Evolutionary conservation across 2,113 vertebrate genomes (phyloP).

Genomic region (Solea solea): DNA sequence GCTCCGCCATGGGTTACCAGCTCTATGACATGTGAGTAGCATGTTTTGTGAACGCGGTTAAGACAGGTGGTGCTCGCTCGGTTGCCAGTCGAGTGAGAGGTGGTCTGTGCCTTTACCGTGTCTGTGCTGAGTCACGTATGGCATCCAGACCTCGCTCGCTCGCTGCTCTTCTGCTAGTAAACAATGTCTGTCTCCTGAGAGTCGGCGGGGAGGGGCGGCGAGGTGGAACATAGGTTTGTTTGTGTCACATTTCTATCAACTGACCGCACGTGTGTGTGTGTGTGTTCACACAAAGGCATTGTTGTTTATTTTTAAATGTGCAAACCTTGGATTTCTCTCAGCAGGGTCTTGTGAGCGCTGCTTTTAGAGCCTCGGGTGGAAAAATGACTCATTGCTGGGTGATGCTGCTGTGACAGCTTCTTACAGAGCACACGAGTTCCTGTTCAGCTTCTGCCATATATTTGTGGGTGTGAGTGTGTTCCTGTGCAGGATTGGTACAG

Average conservation of each 20-base stretch:
- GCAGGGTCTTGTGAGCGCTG: slow-evolving; percentile 55
- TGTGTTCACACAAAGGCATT: slow-evolving; percentile 3
- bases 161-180: slow-evolving; percentile 65
- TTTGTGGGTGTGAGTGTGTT: slow-evolving; percentile 58
- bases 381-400: slow-evolving; percentile 62
- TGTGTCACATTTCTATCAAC: slow-evolving; percentile 32
- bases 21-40: slow-evolving; percentile 84
- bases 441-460: slow-evolving; percentile 41
- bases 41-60: slow-evolving; percentile 8
- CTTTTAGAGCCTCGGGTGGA: slow-evolving; percentile 37
- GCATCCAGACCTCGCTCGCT: slow-evolving; percentile 56
- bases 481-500: slow-evolving; percentile 31
- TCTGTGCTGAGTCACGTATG: slow-evolving; percentile 71
- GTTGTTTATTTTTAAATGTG: slow-evolving; percentile 23
- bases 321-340: slow-evolving; percentile 22
- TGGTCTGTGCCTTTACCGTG: not conserved
- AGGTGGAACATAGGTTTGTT: slow-evolving; percentile 8
- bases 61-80: not conserved
- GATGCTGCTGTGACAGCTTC: slow-evolving; percentile 61
- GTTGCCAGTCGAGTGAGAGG: too few relatives aligned
- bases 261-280: slow-evolving; percentile 27
- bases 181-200: slow-evolving; percentile 44
- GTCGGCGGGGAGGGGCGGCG: slow-evolving; percentile 40
- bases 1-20: slow-evolving; percentile 79
- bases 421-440: slow-evolving; percentile 49